phyloP scores from a whole-genome alignment of 2,888 invertebrate species.

The Polymixis flavicincta region DNA sequence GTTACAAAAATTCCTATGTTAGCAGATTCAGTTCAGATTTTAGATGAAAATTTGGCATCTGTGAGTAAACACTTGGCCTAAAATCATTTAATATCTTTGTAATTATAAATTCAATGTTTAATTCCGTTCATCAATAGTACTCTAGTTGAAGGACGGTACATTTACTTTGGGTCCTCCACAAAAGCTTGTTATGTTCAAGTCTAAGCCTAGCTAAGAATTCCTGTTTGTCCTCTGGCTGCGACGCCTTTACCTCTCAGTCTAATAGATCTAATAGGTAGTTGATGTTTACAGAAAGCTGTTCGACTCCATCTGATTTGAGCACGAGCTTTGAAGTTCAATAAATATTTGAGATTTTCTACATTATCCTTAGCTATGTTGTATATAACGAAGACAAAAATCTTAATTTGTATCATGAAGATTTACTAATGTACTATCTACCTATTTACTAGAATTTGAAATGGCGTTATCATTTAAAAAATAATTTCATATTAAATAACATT shows the following conservation, averaged over 20 bases:
- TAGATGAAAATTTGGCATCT: slow-evolving; percentile 72
- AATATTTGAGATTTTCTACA: slow-evolving; percentile 64
- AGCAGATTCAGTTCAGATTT: slow-evolving; percentile 62
- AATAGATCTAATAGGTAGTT: slow-evolving; percentile 69
- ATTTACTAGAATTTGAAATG: slow-evolving; percentile 83
- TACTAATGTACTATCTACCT: slow-evolving; percentile 76
- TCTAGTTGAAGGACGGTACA: slow-evolving; percentile 84
- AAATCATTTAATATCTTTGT: slow-evolving; percentile 66
- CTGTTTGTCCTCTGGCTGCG: slow-evolving; percentile 66
- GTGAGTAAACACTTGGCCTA: slow-evolving; percentile 75
- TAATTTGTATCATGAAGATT: slow-evolving; percentile 67
- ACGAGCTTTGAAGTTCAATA: slow-evolving; percentile 60
- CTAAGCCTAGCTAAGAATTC: slow-evolving; percentile 67
- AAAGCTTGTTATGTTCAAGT: slow-evolving; percentile 62
- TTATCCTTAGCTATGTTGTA: slow-evolving; percentile 65
- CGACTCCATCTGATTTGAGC: slow-evolving; percentile 68
- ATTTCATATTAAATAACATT: slow-evolving; percentile 87
- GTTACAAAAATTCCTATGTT: slow-evolving; percentile 59
- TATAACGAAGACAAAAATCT: slow-evolving; percentile 64
- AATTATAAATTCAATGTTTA: slow-evolving; percentile 69
- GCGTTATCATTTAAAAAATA: slow-evolving; percentile 83
- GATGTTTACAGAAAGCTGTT: slow-evolving; percentile 59
- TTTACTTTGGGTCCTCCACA: slow-evolving; percentile 77
- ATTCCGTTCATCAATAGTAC: slow-evolving; percentile 68
- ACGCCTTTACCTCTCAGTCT: slow-evolving; percentile 74